Conservation (phyloP, 1,140 invertebrate species). For the Nixonia krombeini region DNA sequence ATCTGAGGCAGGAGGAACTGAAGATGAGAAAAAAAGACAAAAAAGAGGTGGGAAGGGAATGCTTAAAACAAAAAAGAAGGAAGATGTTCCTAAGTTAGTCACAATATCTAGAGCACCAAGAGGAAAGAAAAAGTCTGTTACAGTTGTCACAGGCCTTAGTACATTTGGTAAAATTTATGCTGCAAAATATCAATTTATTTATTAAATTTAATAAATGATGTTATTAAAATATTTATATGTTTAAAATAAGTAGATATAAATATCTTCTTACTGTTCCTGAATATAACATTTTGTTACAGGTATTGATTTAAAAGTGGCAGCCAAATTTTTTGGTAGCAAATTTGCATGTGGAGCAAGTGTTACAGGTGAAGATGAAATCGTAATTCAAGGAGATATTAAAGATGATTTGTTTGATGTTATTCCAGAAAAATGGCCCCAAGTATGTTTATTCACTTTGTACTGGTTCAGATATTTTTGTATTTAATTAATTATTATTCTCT, state of each 20-base stretch:
- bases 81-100: constrained; percentile 83
- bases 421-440: constrained; percentile 97
- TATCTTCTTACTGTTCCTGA: no score
- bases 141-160: constrained; percentile 88
- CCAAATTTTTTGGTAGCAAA: constrained; percentile 97
- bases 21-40: constrained; percentile 94
- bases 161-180: constrained; percentile 82
- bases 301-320: constrained; percentile 97
- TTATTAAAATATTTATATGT: no score
- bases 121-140: constrained; percentile 99
- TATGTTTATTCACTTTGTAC: constrained; percentile 60
- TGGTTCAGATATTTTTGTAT: not conserved
- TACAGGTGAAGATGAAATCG: constrained; percentile 98
- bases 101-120: constrained; percentile 91
- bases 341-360: constrained; percentile 99
- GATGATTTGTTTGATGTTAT: constrained; percentile 98
- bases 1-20: constrained; percentile 78
- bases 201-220: no score
- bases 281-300: constrained; percentile 74
- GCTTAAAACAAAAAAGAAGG: constrained; percentile 83
- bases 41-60: constrained; percentile 86
- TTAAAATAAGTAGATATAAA: no score
- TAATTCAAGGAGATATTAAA: constrained; percentile 98
- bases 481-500: constrained; percentile 8
- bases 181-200: not conserved